Evolutionary conservation across 2,888 invertebrate genomes (phyloP).

Genomic region (Dryocosmus kuriphilus): DNA sequence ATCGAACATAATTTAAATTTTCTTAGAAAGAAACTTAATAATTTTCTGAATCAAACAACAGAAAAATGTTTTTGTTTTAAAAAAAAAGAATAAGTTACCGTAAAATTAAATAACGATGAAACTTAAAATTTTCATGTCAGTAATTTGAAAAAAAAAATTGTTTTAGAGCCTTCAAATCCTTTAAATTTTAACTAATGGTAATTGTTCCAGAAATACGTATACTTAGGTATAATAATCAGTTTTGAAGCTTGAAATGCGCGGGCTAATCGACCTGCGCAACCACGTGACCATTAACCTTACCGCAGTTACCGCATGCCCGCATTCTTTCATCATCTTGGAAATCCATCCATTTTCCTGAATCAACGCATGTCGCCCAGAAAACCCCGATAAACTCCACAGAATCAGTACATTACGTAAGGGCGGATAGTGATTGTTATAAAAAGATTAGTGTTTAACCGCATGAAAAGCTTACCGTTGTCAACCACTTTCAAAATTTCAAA

Average conservation of each 20-base stretch:
- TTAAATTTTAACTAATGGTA: neutral
- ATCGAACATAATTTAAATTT: no score
- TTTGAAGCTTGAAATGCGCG: neutral
- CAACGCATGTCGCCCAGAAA: slow-evolving; percentile 17
- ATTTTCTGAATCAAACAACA: no score
- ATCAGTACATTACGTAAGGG: slow-evolving; percentile 65
- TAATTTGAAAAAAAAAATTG: no score
- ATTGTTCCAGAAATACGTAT: neutral
- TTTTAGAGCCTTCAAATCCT: neutral
- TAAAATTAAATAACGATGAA: no score
- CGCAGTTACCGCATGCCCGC: slow-evolving; percentile 12
- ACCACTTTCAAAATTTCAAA: neutral
- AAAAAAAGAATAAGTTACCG: no score
- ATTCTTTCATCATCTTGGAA: slow-evolving; percentile 21
- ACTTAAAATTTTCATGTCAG: no score
- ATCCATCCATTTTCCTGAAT: slow-evolving; percentile 38
- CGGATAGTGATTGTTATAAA: slow-evolving; percentile 23
- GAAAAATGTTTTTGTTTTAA: no score
- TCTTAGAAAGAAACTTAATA: no score
- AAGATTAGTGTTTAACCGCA: slow-evolving; percentile 3
- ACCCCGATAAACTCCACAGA: slow-evolving; percentile 52
- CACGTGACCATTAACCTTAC: slow-evolving; percentile 7
- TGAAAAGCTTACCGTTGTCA: neutral
- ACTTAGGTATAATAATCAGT: neutral
- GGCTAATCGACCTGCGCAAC: neutral